Evolutionary conservation across 2,888 invertebrate species (phyloP), one percentile per base, ranked within the genome.

Genomic region (Galeruca laticollis): DNA sequence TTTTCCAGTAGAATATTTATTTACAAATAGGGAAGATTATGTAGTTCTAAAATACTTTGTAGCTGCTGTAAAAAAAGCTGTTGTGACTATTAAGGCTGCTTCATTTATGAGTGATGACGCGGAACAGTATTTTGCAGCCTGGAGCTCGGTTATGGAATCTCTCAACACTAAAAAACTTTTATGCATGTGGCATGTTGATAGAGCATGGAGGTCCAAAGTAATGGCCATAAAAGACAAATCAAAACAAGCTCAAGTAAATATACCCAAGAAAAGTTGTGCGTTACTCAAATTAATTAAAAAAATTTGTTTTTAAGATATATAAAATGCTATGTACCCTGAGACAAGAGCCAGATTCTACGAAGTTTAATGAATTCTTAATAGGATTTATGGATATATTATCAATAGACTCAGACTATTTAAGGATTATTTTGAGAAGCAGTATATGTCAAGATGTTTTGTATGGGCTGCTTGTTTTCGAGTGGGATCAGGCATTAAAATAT

Each of bases 381-480:
- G 5, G 18, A 10, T 49, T 49, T 49, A 1, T 49, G 5, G 9
- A 18, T 18, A 15, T 49, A 13, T 21, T 54, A n/a, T 20, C n/a
- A 6, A 26, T 2, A 15, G 57, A 57, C 15, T 11, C 15, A 8
- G 31, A 31, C 4, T 10, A 33, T 33, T 57, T 31, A 6, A 3
- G 5, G 20, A n/a, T 11, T 59, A 59, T 40, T 59, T 59, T 37
- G 4, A 2, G 5, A 11, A 59, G 2, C 8, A 35, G 15, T 59
- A 59, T 37, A 6, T 13, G 11, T 10, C 11, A 2, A 59, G 37
- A 15, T 37, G 11, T 18, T 13, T 11, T 1, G 20, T 35, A 37
- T 59, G 59, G 59, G 40, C 59, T 35, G 13, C 20, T 20, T 59
- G 40, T 18, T 59, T 20, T 37, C 15, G 40, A 37, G 18, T 3